Percentiles rank a stretch among this genome's conserved stretches.
phyloP scores from a whole-genome alignment of 2,797 vertebrate species.

The Lagodon rhomboides region DNA sequence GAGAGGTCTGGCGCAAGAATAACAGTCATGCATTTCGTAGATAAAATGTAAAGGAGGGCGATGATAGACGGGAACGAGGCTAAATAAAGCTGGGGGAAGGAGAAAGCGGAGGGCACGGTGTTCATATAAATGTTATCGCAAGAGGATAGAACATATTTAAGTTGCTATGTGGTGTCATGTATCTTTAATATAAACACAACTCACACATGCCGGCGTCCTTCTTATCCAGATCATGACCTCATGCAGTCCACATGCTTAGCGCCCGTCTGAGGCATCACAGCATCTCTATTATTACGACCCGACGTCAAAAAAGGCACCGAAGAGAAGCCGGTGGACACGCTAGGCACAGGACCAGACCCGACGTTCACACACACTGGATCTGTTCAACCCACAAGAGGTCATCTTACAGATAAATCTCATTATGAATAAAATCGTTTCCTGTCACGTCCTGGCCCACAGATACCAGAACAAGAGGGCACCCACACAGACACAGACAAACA shows the following conservation, averaged over 20 bases:
- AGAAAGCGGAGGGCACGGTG: neutral
- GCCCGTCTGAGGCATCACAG: slow-evolving; percentile 42
- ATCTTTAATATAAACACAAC: slow-evolving; percentile 29
- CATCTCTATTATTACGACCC: slow-evolving; percentile 69
- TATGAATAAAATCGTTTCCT: slow-evolving; percentile 44
- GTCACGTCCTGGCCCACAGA: neutral
- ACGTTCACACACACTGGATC: slow-evolving; percentile 1
- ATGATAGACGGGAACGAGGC: slow-evolving; percentile 5
- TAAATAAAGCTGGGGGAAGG: slow-evolving; percentile 27
- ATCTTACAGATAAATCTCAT: slow-evolving; percentile 55
- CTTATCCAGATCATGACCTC: slow-evolving; percentile 59
- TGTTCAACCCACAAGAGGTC: slow-evolving; percentile 15
- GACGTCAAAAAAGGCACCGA: slow-evolving; percentile 42
- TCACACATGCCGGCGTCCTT: slow-evolving; percentile 22
- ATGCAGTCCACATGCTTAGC: slow-evolving; percentile 38
- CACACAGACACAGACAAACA: neutral
- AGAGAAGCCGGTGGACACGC: slow-evolving; percentile 22
- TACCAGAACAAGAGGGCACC: neutral
- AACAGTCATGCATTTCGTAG: slow-evolving; percentile 39
- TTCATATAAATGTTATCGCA: slow-evolving; percentile 30
- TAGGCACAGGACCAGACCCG: slow-evolving; percentile 3
- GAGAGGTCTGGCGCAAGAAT: slow-evolving; percentile 36
- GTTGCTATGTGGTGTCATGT: neutral
- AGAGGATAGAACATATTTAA: neutral
- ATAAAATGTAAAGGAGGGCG: slow-evolving; percentile 43